phyloP scores from a whole-genome alignment of 2,113 vertebrate species.

The Nothocercus nigrocapillus region DNA sequence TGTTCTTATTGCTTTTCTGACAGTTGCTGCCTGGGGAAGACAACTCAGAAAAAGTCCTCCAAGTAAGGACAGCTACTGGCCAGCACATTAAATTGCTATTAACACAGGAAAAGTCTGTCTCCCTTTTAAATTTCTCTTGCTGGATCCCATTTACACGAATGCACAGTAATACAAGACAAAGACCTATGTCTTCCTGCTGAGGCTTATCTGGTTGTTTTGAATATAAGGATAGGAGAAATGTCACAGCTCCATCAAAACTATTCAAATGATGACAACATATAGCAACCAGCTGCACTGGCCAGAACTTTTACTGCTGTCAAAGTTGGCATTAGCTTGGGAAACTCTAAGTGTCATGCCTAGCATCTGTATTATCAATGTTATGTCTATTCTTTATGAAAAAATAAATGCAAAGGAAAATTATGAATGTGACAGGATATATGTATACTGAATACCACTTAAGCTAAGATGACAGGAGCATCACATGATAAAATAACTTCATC shows the following conservation, averaged over 20 bases:
- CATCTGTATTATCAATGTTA: not conserved
- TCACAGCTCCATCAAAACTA: not conserved
- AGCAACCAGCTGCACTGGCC: not conserved
- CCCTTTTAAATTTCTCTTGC: not conserved
- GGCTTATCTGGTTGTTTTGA: not conserved
- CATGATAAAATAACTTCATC: not conserved
- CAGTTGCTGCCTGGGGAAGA: constrained; percentile 54
- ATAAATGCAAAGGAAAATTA: not conserved
- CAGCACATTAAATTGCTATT: not conserved
- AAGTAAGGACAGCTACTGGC: not conserved
- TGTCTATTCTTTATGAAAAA: not conserved
- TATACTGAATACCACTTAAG: not conserved
- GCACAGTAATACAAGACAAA: not conserved
- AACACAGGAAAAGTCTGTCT: not conserved
- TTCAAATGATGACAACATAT: not conserved
- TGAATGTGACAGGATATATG: not conserved
- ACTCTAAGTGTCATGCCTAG: not conserved
- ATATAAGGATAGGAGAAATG: not conserved
- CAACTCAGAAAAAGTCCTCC: constrained; percentile 12
- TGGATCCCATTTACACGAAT: not conserved
- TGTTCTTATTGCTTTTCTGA: constrained; percentile 40
- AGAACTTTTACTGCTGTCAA: not conserved
- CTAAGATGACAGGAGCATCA: not conserved
- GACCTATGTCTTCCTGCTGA: not conserved
- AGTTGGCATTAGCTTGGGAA: not conserved